phyloP scores from a whole-genome alignment of 2,113 vertebrate genomes.

The Todiramphus saurophagus region DNA sequence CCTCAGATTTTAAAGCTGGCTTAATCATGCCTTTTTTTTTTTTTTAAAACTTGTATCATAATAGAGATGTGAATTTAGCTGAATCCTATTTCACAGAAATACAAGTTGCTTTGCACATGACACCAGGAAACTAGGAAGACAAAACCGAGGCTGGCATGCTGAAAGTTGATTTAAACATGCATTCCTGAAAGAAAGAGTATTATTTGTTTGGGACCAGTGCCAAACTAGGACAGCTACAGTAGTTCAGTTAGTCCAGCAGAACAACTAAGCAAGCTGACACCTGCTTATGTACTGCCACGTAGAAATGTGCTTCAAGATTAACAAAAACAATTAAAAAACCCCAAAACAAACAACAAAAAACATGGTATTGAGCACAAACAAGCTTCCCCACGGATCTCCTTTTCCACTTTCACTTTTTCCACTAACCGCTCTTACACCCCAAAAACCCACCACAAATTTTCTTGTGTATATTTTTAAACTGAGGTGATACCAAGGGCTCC shows the following conservation, averaged over 20 bases:
- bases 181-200: background rate
- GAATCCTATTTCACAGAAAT: background rate
- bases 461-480: background rate
- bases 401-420: background rate
- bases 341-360: background rate
- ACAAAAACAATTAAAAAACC: background rate
- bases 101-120: background rate
- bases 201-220: background rate
- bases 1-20: background rate
- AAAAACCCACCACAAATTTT: background rate
- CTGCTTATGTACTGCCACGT: background rate
- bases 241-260: background rate
- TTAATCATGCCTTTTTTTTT: background rate
- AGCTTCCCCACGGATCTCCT: background rate
- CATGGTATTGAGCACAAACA: background rate
- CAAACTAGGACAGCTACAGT: background rate
- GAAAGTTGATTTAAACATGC: background rate
- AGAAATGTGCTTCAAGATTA: background rate
- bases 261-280: background rate
- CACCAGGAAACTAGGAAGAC: background rate
- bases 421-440: fast-evolving
- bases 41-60: background rate
- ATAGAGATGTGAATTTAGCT: background rate
- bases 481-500: background rate
- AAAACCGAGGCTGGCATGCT: background rate